These are phyloP conservation scores for Thysanoteuthis rhombus DNA, from an alignment of 2,888 invertebrate genomes.

Conservation along the genomic window DNA sequence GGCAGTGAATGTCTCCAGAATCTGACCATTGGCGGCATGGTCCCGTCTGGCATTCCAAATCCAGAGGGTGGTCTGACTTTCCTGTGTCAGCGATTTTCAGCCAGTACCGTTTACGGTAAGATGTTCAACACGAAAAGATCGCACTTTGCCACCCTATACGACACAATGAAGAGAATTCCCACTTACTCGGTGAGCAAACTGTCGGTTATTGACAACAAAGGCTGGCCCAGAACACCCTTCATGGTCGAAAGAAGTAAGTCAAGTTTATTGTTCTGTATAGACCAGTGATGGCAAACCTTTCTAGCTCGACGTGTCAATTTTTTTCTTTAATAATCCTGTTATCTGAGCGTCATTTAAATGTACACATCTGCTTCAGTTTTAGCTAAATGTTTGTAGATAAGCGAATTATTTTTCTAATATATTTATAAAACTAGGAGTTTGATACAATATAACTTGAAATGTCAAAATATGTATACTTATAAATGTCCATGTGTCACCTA, in stretches of 20 bases:
- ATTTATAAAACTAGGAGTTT: no score
- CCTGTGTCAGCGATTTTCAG: slow-evolving; percentile 55
- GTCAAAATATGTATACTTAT: no score
- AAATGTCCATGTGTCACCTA: no score
- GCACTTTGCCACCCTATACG: slow-evolving; percentile 52
- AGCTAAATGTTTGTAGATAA: no score
- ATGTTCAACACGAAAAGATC: slow-evolving; percentile 46
- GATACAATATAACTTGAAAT: no score
- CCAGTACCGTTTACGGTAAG: slow-evolving; percentile 46
- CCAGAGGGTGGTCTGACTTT: slow-evolving; percentile 46
- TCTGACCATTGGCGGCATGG: slow-evolving; percentile 48
- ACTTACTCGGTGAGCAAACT: slow-evolving; percentile 51
- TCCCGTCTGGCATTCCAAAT: slow-evolving; percentile 51
- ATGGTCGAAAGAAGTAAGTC: slow-evolving; percentile 55
- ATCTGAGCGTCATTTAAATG: no score
- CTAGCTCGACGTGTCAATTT: no score
- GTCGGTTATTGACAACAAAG: slow-evolving; percentile 47
- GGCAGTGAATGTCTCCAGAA: slow-evolving; percentile 54
- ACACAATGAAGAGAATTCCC: slow-evolving; percentile 47
- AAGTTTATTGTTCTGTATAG: background rate
- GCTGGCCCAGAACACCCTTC: slow-evolving; percentile 51
- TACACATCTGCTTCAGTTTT: no score
- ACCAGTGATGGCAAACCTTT: no score
- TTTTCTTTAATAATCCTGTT: no score
- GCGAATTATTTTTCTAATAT: no score